Conservation (phyloP, 2,113 vertebrate genomes). For the Phalacrocorax pelagicus region DNA sequence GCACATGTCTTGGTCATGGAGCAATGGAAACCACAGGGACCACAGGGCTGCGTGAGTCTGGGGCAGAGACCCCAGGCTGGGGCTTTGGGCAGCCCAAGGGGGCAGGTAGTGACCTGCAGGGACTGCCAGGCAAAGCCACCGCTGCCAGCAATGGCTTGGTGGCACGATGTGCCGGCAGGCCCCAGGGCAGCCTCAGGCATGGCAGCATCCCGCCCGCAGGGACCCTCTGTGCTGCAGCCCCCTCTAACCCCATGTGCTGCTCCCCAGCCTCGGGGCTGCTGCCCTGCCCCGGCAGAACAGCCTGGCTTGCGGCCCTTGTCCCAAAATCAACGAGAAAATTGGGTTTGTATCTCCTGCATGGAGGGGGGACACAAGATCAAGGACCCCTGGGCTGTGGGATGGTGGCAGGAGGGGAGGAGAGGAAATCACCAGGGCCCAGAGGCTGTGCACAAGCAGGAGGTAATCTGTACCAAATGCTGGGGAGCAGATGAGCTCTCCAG, state of each 20-base stretch:
- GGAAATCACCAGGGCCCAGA: neutral
- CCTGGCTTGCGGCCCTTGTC: fast-evolving
- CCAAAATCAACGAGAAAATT: neutral
- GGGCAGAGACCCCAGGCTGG: neutral
- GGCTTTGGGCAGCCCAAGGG: neutral
- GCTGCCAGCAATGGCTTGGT: fast-evolving
- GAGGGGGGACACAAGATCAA: neutral
- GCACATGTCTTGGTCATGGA: neutral
- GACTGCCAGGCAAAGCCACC: neutral
- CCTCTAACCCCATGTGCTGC: neutral
- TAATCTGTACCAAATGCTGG: neutral
- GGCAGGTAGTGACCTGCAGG: too few species aligned
- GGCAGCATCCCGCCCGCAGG: neutral
- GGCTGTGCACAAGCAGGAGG: neutral
- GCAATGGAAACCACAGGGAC: neutral
- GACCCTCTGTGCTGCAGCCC: neutral
- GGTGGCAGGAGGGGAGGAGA: neutral
- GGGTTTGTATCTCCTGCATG: neutral
- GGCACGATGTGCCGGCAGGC: neutral
- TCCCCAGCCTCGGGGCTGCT: neutral
- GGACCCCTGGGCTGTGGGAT: neutral
- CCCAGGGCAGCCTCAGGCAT: neutral
- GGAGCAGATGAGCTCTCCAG: neutral
- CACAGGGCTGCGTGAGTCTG: neutral
- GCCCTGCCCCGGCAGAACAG: neutral